Percentiles rank a stretch among this genome's conserved stretches.
Conservation (phyloP, 2,113 vertebrate genomes). For the Pandion haliaetus region DNA sequence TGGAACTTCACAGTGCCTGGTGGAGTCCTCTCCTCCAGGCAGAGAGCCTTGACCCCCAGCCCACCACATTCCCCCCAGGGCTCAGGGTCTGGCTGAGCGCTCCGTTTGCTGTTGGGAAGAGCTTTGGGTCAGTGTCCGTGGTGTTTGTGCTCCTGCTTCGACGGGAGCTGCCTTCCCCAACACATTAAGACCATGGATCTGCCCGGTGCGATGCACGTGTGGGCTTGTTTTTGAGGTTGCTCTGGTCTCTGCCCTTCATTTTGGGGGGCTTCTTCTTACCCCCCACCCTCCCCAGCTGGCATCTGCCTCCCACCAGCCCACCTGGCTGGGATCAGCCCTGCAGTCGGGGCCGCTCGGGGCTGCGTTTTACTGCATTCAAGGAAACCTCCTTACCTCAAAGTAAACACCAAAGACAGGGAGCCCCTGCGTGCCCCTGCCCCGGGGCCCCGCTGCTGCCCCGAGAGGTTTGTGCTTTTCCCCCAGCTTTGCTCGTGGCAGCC, state of each 20-base stretch:
- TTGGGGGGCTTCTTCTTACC: not conserved
- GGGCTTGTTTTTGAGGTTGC: not conserved
- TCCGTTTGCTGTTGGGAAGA: not conserved
- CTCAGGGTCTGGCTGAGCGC: accelerated
- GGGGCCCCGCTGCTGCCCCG: not conserved
- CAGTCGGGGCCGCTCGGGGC: accelerated
- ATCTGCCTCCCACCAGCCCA: not conserved
- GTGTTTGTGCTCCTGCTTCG: not conserved
- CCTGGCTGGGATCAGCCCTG: not conserved
- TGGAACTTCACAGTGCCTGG: not conserved
- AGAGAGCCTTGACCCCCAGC: not conserved
- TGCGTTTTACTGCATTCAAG: not conserved
- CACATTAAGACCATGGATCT: accelerated
- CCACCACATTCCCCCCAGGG: not conserved
- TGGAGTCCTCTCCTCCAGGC: not conserved
- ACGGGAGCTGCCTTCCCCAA: accelerated
- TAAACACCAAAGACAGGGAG: conserved; percentile 27
- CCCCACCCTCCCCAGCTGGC: not conserved
- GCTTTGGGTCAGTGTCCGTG: accelerated
- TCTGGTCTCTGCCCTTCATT: not conserved
- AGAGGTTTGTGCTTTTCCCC: not conserved
- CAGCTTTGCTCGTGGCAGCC: not conserved
- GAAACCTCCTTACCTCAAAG: conserved; percentile 33
- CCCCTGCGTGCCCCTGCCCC: not conserved
- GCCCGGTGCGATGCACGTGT: accelerated